These are phyloP conservation scores for Xiphophorus maculatus DNA, from an alignment of 2,113 vertebrate genomes.

Conservation along the genomic window DNA sequence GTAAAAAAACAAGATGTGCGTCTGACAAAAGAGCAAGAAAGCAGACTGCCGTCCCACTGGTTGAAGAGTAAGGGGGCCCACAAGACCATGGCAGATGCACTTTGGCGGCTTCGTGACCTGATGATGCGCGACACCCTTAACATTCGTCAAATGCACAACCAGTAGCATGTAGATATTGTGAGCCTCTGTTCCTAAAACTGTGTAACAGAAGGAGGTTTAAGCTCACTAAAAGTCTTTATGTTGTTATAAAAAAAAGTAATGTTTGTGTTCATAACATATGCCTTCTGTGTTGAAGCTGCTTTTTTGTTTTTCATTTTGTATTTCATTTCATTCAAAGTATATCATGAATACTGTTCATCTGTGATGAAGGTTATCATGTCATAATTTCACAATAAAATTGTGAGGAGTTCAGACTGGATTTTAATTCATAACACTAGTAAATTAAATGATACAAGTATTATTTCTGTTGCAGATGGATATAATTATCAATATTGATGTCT, in stretches of 20 bases:
- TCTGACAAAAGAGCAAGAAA: constrained; percentile 96
- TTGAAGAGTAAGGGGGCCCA: constrained; percentile 98
- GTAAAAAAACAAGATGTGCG: constrained; percentile 93
- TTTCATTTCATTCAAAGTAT: constrained; percentile 69
- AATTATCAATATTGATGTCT: neutral
- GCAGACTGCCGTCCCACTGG: constrained; percentile 95
- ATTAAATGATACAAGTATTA: neutral
- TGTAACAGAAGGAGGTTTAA: constrained; percentile 52
- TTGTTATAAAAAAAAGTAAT: constrained; percentile 52
- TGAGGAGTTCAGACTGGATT: constrained; percentile 30
- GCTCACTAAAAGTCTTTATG: constrained; percentile 72
- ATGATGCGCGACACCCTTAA: constrained; percentile 97
- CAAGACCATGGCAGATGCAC: constrained; percentile 95
- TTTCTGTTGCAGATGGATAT: neutral
- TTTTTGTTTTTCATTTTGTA: constrained; percentile 68
- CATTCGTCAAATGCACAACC: constrained; percentile 91
- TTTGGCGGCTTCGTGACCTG: constrained; percentile 96
- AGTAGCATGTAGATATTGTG: constrained; percentile 76
- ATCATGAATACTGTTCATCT: constrained; percentile 54
- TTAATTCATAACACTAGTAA: neutral
- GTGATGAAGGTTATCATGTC: constrained; percentile 67
- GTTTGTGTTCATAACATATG: constrained; percentile 53
- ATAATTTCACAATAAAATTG: constrained; percentile 67
- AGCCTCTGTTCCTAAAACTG: constrained; percentile 67
- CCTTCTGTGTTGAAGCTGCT: constrained; percentile 55